phyloP scores from a whole-genome alignment of 2,888 invertebrate genomes.

The Drosophila atripex region DNA sequence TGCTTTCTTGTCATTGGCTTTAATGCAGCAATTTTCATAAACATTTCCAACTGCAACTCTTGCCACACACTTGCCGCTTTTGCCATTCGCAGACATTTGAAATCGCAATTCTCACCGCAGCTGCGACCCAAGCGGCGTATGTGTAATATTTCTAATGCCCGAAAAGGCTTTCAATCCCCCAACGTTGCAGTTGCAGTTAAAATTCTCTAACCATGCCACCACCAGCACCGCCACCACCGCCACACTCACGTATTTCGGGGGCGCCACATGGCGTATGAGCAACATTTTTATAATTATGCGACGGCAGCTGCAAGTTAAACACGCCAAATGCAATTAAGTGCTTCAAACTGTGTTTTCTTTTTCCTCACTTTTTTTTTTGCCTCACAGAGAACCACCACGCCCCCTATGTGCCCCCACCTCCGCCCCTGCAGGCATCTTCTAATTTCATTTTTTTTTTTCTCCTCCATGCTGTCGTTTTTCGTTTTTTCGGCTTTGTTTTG shows the following conservation, averaged over 20 bases:
- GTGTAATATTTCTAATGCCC: constrained; percentile 53
- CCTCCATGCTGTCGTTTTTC: constrained; percentile 6
- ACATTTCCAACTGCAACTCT: constrained; percentile 2
- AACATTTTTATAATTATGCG: constrained; percentile 62
- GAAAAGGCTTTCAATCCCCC: constrained; percentile 24
- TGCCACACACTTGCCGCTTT: too few relatives aligned
- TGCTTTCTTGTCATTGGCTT: constrained; percentile 14
- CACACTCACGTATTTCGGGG: neutral
- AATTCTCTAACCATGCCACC: constrained; percentile 21
- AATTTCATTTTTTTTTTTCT: too few relatives aligned
- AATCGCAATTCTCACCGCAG: constrained; percentile 16
- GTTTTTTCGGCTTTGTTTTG: constrained; percentile 31
- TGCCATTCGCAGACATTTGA: constrained; percentile 16
- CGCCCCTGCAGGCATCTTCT: neutral
- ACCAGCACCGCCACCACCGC: too few relatives aligned
- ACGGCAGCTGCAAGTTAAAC: constrained; percentile 51
- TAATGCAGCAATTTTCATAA: constrained; percentile 32
- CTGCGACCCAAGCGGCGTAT: constrained; percentile 47
- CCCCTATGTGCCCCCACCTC: too few relatives aligned
- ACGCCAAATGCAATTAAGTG: constrained; percentile 55
- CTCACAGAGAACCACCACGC: too few relatives aligned
- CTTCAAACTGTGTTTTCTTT: constrained; percentile 41
- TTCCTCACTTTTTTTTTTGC: neutral
- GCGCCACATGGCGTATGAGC: constrained; percentile 54
- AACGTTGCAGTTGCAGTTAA: constrained; percentile 32